Evolutionary conservation across 2,797 vertebrate species (phyloP).

Genomic region (Helicolenus hilgendorfi): DNA sequence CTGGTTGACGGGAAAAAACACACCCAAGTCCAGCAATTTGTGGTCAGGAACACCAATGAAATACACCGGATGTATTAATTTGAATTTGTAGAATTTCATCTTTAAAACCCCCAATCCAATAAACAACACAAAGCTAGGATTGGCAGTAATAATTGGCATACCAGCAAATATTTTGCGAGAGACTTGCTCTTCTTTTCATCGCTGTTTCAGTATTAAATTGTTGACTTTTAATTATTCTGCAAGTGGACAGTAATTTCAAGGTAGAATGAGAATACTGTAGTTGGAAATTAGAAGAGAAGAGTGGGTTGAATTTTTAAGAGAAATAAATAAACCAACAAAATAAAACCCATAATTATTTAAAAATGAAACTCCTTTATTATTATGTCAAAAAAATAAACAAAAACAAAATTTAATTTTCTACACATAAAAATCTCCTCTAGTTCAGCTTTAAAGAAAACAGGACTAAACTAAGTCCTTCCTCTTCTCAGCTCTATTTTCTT

Average conservation of each 20-base stretch:
- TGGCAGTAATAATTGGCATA: neutral
- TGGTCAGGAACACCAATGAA: neutral
- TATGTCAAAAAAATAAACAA: no score
- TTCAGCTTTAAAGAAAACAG: neutral
- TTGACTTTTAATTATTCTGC: neutral
- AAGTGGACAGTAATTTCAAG: neutral
- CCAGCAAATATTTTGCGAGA: neutral
- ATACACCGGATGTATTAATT: neutral
- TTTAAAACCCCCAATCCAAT: no score
- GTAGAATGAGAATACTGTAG: neutral
- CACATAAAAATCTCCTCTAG: neutral
- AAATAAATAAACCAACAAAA: neutral
- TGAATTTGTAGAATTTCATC: neutral
- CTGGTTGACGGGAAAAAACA: no score
- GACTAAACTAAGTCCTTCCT: neutral
- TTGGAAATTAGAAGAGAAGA: neutral
- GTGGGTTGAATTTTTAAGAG: neutral
- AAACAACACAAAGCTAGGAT: no score
- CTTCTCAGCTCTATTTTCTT: slow-evolving; percentile 9
- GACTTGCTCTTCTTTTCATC: neutral
- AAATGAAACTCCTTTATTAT: neutral
- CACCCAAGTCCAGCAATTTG: no score
- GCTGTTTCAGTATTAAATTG: neutral
- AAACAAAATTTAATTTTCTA: no score
- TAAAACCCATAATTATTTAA: neutral